Base-by-base conservation (phyloP, 2,888 invertebrate genomes). In the Sympetrum striolatum region DNA sequence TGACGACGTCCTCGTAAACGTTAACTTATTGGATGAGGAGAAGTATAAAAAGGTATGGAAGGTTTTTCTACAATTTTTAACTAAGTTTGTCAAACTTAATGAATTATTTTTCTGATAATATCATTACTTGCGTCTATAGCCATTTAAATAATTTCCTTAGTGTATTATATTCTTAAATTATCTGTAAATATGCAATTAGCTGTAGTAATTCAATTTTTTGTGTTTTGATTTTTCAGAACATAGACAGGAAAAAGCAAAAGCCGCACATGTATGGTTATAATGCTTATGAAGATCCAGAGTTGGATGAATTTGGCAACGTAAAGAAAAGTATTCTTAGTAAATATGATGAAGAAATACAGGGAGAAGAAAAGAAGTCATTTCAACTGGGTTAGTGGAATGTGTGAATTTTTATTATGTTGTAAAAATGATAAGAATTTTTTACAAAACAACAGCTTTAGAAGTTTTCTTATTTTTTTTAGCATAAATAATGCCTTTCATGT, bases 341-440 rank as follows among this genome's bases (percentile, higher is more conserved):
- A 94, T 99, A 99, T 93, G 98, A 99, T 93, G 98, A 98, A 93
- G 98, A 98, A 94, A 97, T 98, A 91, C 96, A 97, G 90, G 97
- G 97, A 0, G 95, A 95, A 90, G 96, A 96, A 92, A 95, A 95
- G 92, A 93, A 94, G 64, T 95, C 95, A 90, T 99, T 99, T 94
- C 94, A 96, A 90, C 96, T 99, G 91, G 98, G 98, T 44, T 95
- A 96, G 92, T 95, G 96, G 91, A 94, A 95, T 25, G 2, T n/a
- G 53, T 22, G 18, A 81, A 64, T 91, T 60, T 39, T 90, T 22
- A 64, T 22, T 25, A 90, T 35, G 14, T 53, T 14, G 0, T 18
- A 18, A 5, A 18, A 60, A 31, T 37, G 15, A 90, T 58, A 39
- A 2, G 37, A 22, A n/a, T n/a, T 22, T 18, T 12, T 90, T 14